Percentiles rank a stretch among this genome's conserved stretches.
phyloP scores from a whole-genome alignment of 2,888 invertebrate genomes.

The Morpho deidamia region DNA sequence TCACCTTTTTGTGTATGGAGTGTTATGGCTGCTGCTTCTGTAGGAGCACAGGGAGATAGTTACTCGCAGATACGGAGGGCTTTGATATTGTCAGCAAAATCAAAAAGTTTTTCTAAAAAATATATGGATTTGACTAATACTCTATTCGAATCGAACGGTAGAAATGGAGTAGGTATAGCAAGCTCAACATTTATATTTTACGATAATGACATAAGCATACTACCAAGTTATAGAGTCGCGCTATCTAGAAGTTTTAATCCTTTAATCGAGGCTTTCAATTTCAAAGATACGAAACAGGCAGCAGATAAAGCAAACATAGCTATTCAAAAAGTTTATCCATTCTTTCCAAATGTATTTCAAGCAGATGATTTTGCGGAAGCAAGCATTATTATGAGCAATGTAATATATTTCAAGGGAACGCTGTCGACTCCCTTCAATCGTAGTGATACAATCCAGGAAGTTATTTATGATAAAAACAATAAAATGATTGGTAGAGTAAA shows the following conservation, averaged over 20 bases:
- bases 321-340: conserved; percentile 20
- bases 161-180: conserved; percentile 46
- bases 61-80: conserved; percentile 48
- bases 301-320: conserved; percentile 55
- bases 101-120: conserved; percentile 38
- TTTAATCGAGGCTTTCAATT: conserved; percentile 38
- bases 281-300: conserved; percentile 46
- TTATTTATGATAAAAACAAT: conserved; percentile 79
- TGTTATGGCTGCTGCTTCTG: conserved; percentile 45
- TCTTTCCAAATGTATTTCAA: conserved; percentile 33
- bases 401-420: conserved; percentile 84
- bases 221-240: not conserved
- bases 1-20: conserved; percentile 72
- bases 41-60: not conserved
- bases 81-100: conserved; percentile 49
- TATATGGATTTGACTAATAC: conserved; percentile 43
- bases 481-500: conserved; percentile 74
- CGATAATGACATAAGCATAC: conserved; percentile 49
- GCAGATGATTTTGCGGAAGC: conserved; percentile 76
- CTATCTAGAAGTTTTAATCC: not conserved
- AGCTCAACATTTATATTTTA: conserved; percentile 61
- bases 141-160: conserved; percentile 42
- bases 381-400: conserved; percentile 81
- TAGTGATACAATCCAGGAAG: conserved; percentile 69
- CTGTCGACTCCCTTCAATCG: conserved; percentile 83